A percentile compares a stretch with the other conserved stretches of the same genome.
phyloP scores from a whole-genome alignment of 2,888 invertebrate genomes.

The Norana najaformis region DNA sequence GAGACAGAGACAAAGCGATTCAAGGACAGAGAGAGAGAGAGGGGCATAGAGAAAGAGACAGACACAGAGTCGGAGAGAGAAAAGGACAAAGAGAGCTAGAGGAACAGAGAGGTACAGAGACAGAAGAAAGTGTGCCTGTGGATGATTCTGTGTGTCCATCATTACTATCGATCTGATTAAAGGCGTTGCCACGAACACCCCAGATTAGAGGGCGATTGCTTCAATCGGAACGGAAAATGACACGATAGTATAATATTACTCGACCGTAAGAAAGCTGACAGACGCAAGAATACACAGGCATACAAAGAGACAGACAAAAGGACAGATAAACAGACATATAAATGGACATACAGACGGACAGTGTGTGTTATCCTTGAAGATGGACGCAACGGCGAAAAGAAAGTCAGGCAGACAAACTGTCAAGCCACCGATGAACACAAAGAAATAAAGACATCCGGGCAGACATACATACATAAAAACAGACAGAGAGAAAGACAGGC shows the following conservation, averaged over 20 bases:
- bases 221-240: neutral
- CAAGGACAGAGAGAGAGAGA: neutral
- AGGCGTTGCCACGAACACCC: neutral
- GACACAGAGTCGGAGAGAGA: too few relatives aligned
- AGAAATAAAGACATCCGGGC: neutral
- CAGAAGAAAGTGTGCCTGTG: neutral
- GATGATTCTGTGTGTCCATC: neutral
- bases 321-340: too few relatives aligned
- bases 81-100: too few relatives aligned
- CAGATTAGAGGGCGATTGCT: slow-evolving; percentile 1
- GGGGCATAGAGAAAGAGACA: too few relatives aligned
- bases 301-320: neutral
- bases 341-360: too few relatives aligned
- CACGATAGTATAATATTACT: neutral
- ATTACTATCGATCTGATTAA: slow-evolving; percentile 13
- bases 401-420: neutral
- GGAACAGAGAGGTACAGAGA: neutral
- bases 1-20: too few relatives aligned
- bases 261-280: neutral
- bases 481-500: too few relatives aligned
- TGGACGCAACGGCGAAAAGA: too few relatives aligned
- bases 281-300: neutral
- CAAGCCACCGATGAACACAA: neutral
- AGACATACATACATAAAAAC: neutral
- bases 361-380: too few relatives aligned